phyloP scores from a whole-genome alignment of 1,140 invertebrate genomes.

The Rhopalosiphum maidis region DNA sequence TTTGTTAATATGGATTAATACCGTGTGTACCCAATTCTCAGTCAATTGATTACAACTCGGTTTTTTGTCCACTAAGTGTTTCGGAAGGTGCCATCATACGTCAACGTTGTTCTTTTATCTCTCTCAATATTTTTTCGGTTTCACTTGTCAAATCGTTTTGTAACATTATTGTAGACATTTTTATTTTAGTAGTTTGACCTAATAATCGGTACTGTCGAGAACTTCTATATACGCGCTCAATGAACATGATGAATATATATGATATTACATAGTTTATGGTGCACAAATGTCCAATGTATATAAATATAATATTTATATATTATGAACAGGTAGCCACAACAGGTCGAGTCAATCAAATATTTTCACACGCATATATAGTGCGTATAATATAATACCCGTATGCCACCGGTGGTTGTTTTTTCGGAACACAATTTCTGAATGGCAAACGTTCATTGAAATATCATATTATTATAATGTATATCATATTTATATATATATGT shows the following conservation, averaged over 20 bases:
- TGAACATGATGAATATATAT: too few relatives aligned
- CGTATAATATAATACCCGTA: too few relatives aligned
- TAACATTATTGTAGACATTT: background rate
- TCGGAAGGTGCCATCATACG: background rate
- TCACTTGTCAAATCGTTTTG: background rate
- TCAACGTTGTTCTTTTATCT: background rate
- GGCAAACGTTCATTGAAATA: background rate
- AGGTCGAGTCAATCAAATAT: conserved; percentile 13
- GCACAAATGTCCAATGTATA: too few relatives aligned
- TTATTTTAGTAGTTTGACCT: too few relatives aligned
- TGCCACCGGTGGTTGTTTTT: background rate
- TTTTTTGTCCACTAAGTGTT: background rate
- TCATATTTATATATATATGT: too few relatives aligned
- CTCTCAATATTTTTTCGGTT: background rate
- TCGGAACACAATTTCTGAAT: background rate
- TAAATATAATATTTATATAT: background rate
- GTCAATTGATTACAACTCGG: background rate
- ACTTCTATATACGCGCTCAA: too few relatives aligned
- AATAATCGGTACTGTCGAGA: too few relatives aligned
- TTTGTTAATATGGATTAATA: background rate
- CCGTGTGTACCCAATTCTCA: background rate
- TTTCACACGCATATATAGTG: background rate
- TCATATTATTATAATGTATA: background rate
- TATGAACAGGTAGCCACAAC: background rate
- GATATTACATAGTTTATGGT: too few relatives aligned